Conservation (phyloP, 2,113 vertebrate genomes). For the Toxotes jaculatrix region DNA sequence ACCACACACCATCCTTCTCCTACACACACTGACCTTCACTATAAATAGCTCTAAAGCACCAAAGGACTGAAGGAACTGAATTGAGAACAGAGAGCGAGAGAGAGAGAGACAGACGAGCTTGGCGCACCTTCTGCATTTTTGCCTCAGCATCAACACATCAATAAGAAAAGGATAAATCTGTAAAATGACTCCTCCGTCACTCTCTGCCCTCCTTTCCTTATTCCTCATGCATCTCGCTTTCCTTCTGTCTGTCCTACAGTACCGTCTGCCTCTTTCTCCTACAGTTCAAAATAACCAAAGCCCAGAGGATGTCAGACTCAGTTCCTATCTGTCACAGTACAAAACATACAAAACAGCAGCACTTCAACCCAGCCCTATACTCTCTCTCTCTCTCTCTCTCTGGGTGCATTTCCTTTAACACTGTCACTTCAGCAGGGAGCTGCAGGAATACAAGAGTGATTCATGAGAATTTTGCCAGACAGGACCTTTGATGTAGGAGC, state of each 20-base stretch:
- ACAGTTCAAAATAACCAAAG: conserved; percentile 30
- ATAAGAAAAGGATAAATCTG: conserved; percentile 31
- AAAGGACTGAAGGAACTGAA: conserved; percentile 16
- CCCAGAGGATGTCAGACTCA: conserved; percentile 41
- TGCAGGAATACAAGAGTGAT: conserved; percentile 47
- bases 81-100: background rate
- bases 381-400: conserved; percentile 25
- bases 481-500: conserved; percentile 41
- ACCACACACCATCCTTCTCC: conserved; percentile 23
- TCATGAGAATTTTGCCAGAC: conserved; percentile 40
- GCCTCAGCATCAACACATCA: conserved; percentile 22
- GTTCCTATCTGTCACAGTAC: conserved; percentile 37
- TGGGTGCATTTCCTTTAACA: conserved; percentile 52
- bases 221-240: background rate
- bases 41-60: conserved; percentile 66
- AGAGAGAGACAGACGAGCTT: conserved; percentile 29
- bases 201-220: conserved; percentile 15
- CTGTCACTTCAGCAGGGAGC: conserved; percentile 29
- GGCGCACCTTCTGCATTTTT: conserved; percentile 9
- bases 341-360: conserved; percentile 45
- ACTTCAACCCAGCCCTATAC: conserved; percentile 23
- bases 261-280: conserved; percentile 8
- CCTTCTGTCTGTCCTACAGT: background rate
- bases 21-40: conserved; percentile 54
- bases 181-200: conserved; percentile 30